Conservation (phyloP, 2,888 invertebrate species). For the Meiosimyza platycephala region DNA sequence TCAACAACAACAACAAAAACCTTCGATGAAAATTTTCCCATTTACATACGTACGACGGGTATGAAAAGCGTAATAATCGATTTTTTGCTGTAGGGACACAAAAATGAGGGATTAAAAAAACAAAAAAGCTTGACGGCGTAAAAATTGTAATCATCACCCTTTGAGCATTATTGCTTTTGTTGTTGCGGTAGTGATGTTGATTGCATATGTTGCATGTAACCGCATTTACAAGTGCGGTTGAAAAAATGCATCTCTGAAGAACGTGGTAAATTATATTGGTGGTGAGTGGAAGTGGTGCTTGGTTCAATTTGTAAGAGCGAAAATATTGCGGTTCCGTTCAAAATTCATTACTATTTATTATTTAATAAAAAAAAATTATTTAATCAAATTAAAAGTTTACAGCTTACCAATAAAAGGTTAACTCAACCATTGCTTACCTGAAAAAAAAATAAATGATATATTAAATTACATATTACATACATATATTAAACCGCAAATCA, state of each 20-base stretch:
- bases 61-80: conserved; percentile 5
- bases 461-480: no score
- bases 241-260: not conserved
- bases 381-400: not conserved
- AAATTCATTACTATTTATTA: not conserved
- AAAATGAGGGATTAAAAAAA: conserved; percentile 3
- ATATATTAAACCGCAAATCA: no score
- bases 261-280: no score
- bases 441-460: no score
- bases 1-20: not conserved
- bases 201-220: conserved; percentile 37
- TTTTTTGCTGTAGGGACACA: conserved; percentile 8
- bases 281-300: no score
- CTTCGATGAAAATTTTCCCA: not conserved
- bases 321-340: not conserved
- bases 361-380: no score
- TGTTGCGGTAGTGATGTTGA: conserved; percentile 19
- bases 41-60: no score
- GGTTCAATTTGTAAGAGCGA: conserved; percentile 24
- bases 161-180: not conserved
- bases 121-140: conserved; percentile 2
- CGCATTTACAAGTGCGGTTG: conserved; percentile 24
- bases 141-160: not conserved
- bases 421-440: no score
- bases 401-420: no score